phyloP scores from a whole-genome alignment of 2,113 vertebrate genomes.

The Gobiocypris rarus region DNA sequence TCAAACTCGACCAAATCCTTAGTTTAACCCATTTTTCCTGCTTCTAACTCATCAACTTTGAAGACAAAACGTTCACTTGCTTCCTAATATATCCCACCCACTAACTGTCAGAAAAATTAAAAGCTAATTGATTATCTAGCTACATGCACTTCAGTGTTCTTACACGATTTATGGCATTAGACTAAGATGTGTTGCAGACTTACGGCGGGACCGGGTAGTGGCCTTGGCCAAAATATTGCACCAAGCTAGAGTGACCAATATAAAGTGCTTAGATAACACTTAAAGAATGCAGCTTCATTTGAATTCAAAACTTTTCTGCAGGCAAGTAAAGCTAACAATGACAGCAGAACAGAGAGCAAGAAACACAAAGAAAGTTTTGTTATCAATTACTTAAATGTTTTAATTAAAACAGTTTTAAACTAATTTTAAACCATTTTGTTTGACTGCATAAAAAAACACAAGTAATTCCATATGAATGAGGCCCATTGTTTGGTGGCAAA shows the following conservation, averaged over 20 bases:
- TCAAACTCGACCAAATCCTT: no score
- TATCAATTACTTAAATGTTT: no score
- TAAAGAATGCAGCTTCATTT: not conserved
- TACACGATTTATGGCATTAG: not conserved
- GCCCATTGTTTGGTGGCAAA: not conserved
- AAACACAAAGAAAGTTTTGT: no score
- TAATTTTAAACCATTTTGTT: no score
- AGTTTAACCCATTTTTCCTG: no score
- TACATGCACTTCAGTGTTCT: not conserved
- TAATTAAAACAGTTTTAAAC: no score
- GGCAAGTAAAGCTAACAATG: not conserved
- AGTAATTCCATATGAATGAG: not conserved
- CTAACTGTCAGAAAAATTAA: not conserved
- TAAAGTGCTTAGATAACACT: not conserved
- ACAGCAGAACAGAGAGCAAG: not conserved
- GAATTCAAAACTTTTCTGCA: not conserved
- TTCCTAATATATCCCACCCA: no score
- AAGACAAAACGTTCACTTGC: no score
- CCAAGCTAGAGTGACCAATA: not conserved
- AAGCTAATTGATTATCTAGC: not conserved
- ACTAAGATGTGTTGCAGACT: not conserved
- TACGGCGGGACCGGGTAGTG: not conserved
- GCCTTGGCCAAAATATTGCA: not conserved
- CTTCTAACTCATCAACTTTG: no score
- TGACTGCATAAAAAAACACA: no score